phyloP scores from a whole-genome alignment of 2,797 vertebrate genomes.

The Enteromius thamalakanensis region DNA sequence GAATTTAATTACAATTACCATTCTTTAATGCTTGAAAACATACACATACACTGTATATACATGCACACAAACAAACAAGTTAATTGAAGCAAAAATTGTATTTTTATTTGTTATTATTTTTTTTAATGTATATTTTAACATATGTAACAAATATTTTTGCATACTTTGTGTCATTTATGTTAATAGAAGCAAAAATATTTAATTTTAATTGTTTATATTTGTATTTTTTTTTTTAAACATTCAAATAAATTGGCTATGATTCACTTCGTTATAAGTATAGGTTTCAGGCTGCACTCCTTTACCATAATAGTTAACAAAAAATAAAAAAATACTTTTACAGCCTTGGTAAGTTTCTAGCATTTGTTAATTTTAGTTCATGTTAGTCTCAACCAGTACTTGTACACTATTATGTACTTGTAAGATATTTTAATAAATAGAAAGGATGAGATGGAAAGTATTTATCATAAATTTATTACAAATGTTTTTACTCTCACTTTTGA shows the following conservation, averaged over 20 bases:
- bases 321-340: neutral
- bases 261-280: neutral
- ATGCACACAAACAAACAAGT: neutral
- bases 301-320: no score
- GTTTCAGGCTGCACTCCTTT: neutral
- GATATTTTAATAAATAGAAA: no score
- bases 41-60: no score
- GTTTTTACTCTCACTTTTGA: neutral
- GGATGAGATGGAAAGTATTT: neutral
- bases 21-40: neutral
- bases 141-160: neutral
- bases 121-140: no score
- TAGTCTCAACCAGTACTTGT: neutral
- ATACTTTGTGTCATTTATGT: neutral
- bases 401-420: no score
- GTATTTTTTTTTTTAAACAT: no score
- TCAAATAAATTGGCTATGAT: neutral
- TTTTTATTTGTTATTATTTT: no score
- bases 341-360: neutral
- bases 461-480: neutral
- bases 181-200: neutral
- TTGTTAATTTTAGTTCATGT: neutral
- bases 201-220: neutral
- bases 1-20: neutral
- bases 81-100: no score